Evolutionary conservation across 2,888 invertebrate genomes (phyloP).

Genomic region (Oligia latruncula): DNA sequence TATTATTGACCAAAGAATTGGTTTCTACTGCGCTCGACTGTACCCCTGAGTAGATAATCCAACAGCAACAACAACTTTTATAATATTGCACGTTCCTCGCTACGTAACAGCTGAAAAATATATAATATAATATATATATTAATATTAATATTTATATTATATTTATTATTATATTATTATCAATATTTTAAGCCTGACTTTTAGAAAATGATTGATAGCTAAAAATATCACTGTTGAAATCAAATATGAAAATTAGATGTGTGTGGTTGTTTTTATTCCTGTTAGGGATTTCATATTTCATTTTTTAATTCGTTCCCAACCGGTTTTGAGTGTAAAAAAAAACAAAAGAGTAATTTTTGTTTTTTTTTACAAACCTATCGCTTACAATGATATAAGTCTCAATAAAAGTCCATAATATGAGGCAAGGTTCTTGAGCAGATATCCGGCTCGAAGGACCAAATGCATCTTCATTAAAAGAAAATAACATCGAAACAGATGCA

Average conservation of each 20-base stretch:
- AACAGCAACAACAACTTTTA: not conserved
- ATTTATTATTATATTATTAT: no score
- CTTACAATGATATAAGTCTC: no score
- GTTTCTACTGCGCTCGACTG: constrained; percentile 13
- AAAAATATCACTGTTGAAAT: not conserved
- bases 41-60: constrained; percentile 11
- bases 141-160: no score
- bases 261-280: not conserved
- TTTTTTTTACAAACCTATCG: not conserved
- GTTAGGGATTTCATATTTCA: not conserved
- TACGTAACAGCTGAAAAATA: not conserved
- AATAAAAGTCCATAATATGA: not conserved
- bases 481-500: not conserved
- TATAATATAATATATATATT: no score
- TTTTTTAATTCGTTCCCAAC: not conserved
- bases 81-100: not conserved
- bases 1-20: constrained; percentile 33
- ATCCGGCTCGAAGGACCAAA: constrained; percentile 6
- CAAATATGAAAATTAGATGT: not conserved
- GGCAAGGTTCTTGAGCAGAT: not conserved
- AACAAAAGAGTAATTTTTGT: no score
- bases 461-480: not conserved
- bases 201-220: not conserved
- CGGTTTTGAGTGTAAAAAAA: no score
- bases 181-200: not conserved